These are phyloP conservation scores for Margarornis squamiger DNA, from an alignment of 2,797 vertebrate species.

Conservation along the genomic window DNA sequence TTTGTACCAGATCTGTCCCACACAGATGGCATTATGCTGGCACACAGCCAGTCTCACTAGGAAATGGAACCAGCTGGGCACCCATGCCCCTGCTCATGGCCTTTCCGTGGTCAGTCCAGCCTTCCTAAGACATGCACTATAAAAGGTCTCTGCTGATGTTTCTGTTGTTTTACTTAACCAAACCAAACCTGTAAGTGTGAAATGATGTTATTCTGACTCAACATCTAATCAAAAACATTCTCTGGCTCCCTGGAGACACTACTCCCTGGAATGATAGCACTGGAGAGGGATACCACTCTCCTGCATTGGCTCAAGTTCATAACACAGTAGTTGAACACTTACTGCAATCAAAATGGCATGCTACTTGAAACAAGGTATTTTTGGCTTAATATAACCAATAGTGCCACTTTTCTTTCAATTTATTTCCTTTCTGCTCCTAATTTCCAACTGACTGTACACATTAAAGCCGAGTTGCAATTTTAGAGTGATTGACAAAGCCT, in stretches of 20 bases:
- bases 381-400: background rate
- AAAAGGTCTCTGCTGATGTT: fast-evolving
- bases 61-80: background rate
- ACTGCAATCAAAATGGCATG: fast-evolving
- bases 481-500: background rate
- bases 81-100: fast-evolving
- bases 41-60: background rate
- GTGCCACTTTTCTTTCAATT: background rate
- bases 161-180: background rate
- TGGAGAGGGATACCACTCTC: background rate
- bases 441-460: background rate
- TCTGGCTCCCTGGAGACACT: background rate
- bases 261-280: fast-evolving
- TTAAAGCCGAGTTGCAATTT: background rate
- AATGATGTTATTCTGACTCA: background rate
- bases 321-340: background rate
- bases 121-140: fast-evolving
- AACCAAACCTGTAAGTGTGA: background rate
- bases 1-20: background rate
- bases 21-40: fast-evolving
- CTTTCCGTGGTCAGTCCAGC: background rate
- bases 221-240: background rate
- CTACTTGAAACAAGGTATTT: background rate
- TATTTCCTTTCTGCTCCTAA: background rate
- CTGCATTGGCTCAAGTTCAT: background rate